Base-by-base conservation (phyloP, 2,888 invertebrate genomes). In the Lepetodrilus schrolli region DNA sequence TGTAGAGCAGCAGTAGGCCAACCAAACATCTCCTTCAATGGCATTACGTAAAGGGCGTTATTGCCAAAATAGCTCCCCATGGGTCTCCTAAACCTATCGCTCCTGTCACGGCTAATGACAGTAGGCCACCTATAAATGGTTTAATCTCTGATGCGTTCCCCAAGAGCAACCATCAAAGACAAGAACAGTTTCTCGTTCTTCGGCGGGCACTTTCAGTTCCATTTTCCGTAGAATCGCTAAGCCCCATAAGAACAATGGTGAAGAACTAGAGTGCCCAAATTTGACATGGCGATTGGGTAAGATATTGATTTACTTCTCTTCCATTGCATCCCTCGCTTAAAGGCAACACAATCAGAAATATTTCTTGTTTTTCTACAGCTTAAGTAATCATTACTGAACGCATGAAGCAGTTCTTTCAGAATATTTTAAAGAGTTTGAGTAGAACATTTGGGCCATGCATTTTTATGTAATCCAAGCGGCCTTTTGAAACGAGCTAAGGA, bases 231-330 rank as follows among this genome's bases (percentile, higher is more conserved):
- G 30, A 51, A 58, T 17, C n/a, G 10, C 58, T 58, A 26, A 10
- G 34, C 58, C 26, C 17, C 13, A 23, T 30, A 21, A 58, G 58
- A 23, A 58, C 34, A 58, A 58, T 34, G 26, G 30, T 34, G 26
- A 30, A 8, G 30, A 58, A 23, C 17, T 30, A 30, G 30, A 58
- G 58, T 30, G 58, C 30, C 34, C 34, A n/a, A 58, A 58, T 58
- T 58, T 58, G 58, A 30, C 58, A 58, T 34, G 58, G 58, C 17
- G 58, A 58, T 7, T 58, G 30, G 58, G 34, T 34, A 58, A 30
- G 17, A 17, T 58, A 58, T 58, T 58, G 58, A 58, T 58, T 34
- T 26, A 30, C 30, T 30, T 58, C 58, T 30, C 17, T 34, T 58
- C 13, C 30, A n/a, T 21, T 34, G 58, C 30, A 17, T 10, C 58